A percentile compares a stretch with the other conserved stretches of the same genome.
These are phyloP conservation scores for Pissodes strobi DNA, from an alignment of 1,140 invertebrate genomes.

Conservation along the genomic window DNA sequence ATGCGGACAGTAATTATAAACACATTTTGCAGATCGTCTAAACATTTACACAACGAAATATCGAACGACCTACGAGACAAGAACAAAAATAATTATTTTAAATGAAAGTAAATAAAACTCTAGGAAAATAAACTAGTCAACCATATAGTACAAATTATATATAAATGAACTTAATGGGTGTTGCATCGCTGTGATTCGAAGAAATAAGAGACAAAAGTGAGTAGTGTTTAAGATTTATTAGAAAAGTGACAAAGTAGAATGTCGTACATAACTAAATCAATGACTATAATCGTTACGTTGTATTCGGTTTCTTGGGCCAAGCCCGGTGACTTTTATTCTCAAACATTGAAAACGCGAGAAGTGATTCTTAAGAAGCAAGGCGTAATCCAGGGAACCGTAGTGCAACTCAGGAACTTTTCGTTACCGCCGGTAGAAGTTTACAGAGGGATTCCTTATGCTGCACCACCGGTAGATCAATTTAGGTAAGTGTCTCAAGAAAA, in stretches of 20 bases:
- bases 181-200: no score
- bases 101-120: no score
- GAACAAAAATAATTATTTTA: no score
- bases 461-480: constrained; percentile 76
- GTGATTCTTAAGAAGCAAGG: constrained; percentile 50
- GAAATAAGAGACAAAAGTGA: no score
- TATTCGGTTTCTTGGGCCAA: neutral
- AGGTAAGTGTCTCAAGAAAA: constrained; percentile 51
- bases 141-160: no score
- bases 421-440: constrained; percentile 65
- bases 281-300: constrained; percentile 37
- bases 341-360: constrained; percentile 36
- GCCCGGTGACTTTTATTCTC: constrained; percentile 23
- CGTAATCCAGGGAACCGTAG: constrained; percentile 62
- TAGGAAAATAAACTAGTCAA: no score
- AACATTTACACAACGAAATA: no score
- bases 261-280: constrained; percentile 38
- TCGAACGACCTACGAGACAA: no score
- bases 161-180: no score
- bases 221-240: no score
- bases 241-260: constrained; percentile 14
- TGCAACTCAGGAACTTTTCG: constrained; percentile 59
- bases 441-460: constrained; percentile 87
- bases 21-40: no score
- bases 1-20: no score